Base-by-base conservation (phyloP, 1,140 invertebrate genomes). In the Orussus abietinus region DNA sequence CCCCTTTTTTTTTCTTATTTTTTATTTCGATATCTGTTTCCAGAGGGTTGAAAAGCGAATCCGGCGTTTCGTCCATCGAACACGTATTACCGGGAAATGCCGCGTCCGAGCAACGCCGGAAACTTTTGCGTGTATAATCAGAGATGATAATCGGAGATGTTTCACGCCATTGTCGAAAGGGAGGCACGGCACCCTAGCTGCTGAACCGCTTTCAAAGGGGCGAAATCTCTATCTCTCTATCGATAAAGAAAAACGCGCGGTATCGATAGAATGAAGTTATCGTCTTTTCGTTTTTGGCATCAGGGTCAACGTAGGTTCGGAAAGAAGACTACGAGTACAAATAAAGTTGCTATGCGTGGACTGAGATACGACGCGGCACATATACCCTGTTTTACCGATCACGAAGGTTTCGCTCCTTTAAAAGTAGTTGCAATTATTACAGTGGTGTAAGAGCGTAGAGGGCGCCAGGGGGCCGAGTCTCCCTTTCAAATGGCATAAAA, bases 21-120 rank as follows among this genome's bases (percentile, higher is more conserved):
- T 11, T 21, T 14, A 18, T 25, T 25, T n/a, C n/a, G n/a, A n/a
- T n/a, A n/a, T 13, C 36, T 42, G 10, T 13, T 28, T 31, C n/a
- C 11, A 36, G 33, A 6, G 10, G 17, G 43, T 12, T 29, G 33
- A 20, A 20, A 11, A 19, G 25, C 12, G 29, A 33, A 33, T 29
- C 7, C 22, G 25, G 22, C 33, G 33, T 15, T 49, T 40, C 39
- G 44, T 46, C 36, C n/a, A 45, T 33, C n/a, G 39, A 45, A 53
- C 42, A 53, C 47, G 47, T 42, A 53, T 42, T 30, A 47, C 33
- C 42, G 25, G 44, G 37, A 12, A 40, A 15, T 47, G 47, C 50
- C 31, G 48, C 46, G 44, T 39, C 29, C 6, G 44, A 53, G 47
- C 39, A 53, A 38, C 37, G 47, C 44, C 40, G 38, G 39, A 53